phyloP scores from a whole-genome alignment of 2,113 vertebrate genomes.

The Gorsachius goisagi region DNA sequence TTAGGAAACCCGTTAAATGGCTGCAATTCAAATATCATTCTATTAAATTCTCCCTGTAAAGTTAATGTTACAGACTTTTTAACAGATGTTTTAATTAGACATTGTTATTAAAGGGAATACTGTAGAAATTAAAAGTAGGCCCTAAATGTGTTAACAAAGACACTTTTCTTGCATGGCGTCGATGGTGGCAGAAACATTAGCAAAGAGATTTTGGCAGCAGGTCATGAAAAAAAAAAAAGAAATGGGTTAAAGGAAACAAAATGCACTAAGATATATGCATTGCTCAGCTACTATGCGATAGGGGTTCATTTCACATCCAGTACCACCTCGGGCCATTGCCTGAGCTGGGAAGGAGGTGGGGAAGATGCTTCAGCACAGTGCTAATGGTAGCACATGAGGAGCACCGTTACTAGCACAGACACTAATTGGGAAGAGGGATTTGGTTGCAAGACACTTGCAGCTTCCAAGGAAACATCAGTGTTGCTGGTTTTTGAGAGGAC shows the following conservation, averaged over 20 bases:
- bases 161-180: conserved; percentile 73
- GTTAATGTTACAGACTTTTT: conserved; percentile 88
- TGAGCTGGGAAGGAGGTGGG: conserved; percentile 15
- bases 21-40: conserved; percentile 85
- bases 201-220: conserved; percentile 70
- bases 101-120: conserved; percentile 86
- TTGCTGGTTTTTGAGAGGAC: neutral
- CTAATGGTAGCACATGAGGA: neutral
- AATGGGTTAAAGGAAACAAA: conserved; percentile 35
- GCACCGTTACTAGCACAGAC: neutral
- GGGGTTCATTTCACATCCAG: conserved; percentile 40
- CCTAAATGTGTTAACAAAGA: conserved; percentile 82
- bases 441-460: neutral
- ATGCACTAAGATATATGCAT: conserved; percentile 1
- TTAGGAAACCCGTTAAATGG: conserved; percentile 82
- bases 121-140: conserved; percentile 84
- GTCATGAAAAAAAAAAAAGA: conserved; percentile 54
- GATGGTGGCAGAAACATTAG: conserved; percentile 73
- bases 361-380: neutral
- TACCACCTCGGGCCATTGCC: conserved; percentile 47
- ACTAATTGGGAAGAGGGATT: neutral
- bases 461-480: neutral
- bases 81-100: conserved; percentile 88
- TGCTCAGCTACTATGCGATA: conserved; percentile 61
- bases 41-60: conserved; percentile 86